Conservation (phyloP, 2,113 vertebrate species). For the Dermatemys mawii region DNA sequence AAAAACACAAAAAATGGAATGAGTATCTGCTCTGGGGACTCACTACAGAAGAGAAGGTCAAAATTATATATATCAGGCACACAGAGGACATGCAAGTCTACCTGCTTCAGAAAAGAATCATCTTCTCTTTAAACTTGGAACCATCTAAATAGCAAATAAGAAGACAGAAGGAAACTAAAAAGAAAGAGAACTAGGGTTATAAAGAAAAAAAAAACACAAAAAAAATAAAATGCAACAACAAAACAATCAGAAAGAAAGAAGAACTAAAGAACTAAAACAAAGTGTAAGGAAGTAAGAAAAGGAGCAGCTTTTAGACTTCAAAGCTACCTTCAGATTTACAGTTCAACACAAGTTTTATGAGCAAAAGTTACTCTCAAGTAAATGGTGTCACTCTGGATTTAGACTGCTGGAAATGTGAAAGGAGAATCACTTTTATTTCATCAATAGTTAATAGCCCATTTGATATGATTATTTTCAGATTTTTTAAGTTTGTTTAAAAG, state of each 20-base stretch:
- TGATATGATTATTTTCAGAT: neutral
- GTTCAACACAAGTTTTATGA: neutral
- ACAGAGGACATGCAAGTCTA: slow-evolving; percentile 73
- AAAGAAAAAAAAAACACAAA: slow-evolving; percentile 54
- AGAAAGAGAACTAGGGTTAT: slow-evolving; percentile 72
- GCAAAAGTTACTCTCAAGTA: neutral
- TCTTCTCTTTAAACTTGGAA: slow-evolving; percentile 74
- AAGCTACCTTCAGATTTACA: slow-evolving; percentile 6
- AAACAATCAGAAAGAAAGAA: slow-evolving; percentile 35
- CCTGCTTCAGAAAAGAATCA: slow-evolving; percentile 74
- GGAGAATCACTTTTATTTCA: neutral
- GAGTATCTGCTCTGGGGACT: neutral
- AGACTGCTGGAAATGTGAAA: slow-evolving; percentile 21
- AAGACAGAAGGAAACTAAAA: slow-evolving; percentile 76
- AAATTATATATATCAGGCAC: slow-evolving; percentile 54
- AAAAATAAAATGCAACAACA: slow-evolving; percentile 30
- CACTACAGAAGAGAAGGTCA: slow-evolving; percentile 26
- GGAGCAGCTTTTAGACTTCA: neutral
- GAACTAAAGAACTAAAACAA: slow-evolving; percentile 14
- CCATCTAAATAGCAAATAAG: slow-evolving; percentile 71
- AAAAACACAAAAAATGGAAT: neutral
- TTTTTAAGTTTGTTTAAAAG: slow-evolving; percentile 44
- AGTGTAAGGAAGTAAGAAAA: slow-evolving; percentile 11
- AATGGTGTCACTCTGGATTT: neutral
- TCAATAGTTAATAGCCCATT: neutral